A percentile compares a stretch with the other conserved stretches of the same genome.
These are phyloP conservation scores for Gopherus flavomarginatus DNA, from an alignment of 2,113 vertebrate species.

Conservation along the genomic window DNA sequence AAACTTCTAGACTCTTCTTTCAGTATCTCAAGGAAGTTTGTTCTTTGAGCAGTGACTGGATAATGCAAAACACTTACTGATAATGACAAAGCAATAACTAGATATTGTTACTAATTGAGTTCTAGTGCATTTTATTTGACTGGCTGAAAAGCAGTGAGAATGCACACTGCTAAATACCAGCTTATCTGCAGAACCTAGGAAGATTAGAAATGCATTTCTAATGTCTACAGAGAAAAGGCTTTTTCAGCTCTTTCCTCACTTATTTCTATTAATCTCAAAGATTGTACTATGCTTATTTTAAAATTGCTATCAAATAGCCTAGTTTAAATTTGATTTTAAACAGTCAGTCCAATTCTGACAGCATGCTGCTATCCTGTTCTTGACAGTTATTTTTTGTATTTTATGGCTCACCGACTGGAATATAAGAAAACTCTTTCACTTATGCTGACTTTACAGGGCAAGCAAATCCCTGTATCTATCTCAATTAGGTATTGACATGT, in stretches of 20 bases:
- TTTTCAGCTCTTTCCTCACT: background rate
- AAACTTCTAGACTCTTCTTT: background rate
- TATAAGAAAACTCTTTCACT: conserved; percentile 47
- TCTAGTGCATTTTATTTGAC: conserved; percentile 11
- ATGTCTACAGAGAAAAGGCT: background rate
- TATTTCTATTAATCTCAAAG: conserved; percentile 43
- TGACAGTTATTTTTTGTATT: conserved; percentile 52
- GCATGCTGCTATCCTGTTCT: conserved; percentile 39
- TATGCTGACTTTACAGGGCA: conserved; percentile 43
- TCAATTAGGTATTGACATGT: conserved; percentile 53
- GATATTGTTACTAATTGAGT: conserved; percentile 4
- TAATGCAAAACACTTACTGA: conserved; percentile 3
- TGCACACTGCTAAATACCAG: background rate
- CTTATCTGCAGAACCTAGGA: background rate
- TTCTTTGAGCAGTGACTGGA: background rate
- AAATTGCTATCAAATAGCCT: conserved; percentile 26
- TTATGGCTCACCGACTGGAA: conserved; percentile 58
- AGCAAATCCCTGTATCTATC: conserved; percentile 58
- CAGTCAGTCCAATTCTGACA: conserved; percentile 48
- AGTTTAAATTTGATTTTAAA: background rate
- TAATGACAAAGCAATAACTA: conserved; percentile 18
- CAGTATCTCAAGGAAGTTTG: background rate
- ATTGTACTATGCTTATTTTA: conserved; percentile 25
- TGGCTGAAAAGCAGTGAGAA: conserved; percentile 23
- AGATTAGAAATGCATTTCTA: conserved; percentile 18